These are phyloP conservation scores for Arge pagana DNA, from an alignment of 2,888 invertebrate genomes.

Conservation along the genomic window DNA sequence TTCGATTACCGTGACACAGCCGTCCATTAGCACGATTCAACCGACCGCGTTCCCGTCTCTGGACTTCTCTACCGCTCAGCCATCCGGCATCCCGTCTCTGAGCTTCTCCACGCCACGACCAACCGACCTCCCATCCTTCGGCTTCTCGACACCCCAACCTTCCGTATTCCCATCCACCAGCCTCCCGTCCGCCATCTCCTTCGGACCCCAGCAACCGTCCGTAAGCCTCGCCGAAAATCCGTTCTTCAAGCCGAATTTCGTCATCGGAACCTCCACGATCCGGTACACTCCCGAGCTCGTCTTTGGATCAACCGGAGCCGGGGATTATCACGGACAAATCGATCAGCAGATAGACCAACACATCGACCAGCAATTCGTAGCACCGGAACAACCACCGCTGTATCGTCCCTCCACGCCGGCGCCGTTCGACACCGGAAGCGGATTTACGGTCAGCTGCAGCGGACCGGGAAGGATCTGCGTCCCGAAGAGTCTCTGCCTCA, in stretches of 20 bases:
- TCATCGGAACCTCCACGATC: background rate
- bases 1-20: too few relatives aligned
- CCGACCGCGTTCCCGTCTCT: conserved; percentile 6
- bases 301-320: background rate
- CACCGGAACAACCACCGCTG: conserved; percentile 10
- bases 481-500: conserved; percentile 63
- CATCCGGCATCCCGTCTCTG: background rate
- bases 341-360: background rate
- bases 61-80: background rate
- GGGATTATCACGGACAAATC: background rate
- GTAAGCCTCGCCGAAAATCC: background rate
- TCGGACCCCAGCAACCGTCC: background rate
- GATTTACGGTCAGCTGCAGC: conserved; percentile 62
- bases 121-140: too few relatives aligned
- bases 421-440: conserved; percentile 38
- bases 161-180: background rate
- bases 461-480: conserved; percentile 68
- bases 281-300: background rate
- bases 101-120: background rate
- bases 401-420: background rate
- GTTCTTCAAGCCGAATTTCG: background rate
- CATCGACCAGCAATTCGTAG: background rate
- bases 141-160: background rate
- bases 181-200: conserved; percentile 2
- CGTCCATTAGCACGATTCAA: conserved; percentile 25